Evolutionary conservation across 2,797 vertebrate species (phyloP), one percentile per base, ranked within the genome.

Genomic region (Molossus molossus): DNA sequence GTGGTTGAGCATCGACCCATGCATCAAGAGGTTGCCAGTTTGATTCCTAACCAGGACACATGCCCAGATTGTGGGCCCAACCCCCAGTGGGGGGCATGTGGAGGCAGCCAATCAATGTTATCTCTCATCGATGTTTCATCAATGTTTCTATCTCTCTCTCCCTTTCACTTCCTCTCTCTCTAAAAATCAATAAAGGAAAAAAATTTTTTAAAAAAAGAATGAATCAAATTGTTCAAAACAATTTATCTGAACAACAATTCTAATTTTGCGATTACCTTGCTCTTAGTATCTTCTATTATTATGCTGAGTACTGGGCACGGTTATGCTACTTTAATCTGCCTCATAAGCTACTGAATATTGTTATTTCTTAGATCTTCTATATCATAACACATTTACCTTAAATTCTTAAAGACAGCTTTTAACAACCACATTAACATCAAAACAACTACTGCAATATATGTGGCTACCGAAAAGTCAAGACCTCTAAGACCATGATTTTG

Each of bases 161-260:
- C 33, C 33, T 33, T 33, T 33, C 33, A 33, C 33, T 33, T 33
- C 33, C 33, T 33, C 33, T 33, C 33, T 33, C 33, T 33, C 33
- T 33, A 33, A 33, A 33, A 33, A 33, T 33, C 33, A 33, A 33
- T 33, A 33, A 33, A 33, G 33, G 33, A 33, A 33, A 33, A 33
- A 33, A 33, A 33, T n/a, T 94, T 94, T 97, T 50, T 60, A 90
- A 27, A 70, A 90, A 45, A 81, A 5, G 23, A 89, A 95, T 81
- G 20, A 94, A 87, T 90, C 27, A 94, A 94, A 92, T 45, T 90
- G 67, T n/a, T 92, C n/a, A 69, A 88, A 94, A 45, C 57, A 87
- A 73, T 45, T 86, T 82, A 86, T 76, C 29, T 53, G 48, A 64
- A 90, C 18, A 60, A 65, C 53, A 84, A 83, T 62, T 86, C 8